phyloP scores from a whole-genome alignment of 2,888 invertebrate genomes.

The Xanthostigma xanthostigma region DNA sequence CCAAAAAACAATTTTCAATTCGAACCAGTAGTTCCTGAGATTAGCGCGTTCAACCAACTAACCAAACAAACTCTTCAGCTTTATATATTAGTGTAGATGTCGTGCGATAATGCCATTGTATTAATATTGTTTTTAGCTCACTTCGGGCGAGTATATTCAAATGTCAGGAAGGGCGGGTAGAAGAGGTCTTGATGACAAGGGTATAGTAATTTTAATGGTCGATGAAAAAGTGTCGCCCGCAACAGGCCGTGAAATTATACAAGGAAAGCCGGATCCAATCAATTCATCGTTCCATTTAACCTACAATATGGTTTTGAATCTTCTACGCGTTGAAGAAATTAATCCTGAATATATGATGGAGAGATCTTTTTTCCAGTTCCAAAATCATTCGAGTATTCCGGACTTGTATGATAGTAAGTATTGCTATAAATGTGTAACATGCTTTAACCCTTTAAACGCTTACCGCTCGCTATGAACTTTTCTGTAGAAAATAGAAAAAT shows the following conservation, averaged over 20 bases:
- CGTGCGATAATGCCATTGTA: neutral
- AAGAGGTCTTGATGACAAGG: constrained; percentile 90
- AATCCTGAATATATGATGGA: constrained; percentile 99
- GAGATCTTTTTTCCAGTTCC: constrained; percentile 96
- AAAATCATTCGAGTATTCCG: constrained; percentile 92
- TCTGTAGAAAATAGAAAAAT: too few species aligned
- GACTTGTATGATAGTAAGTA: constrained; percentile 67
- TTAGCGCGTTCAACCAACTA: too few species aligned
- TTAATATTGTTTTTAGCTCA: constrained; percentile 3
- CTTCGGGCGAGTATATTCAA: constrained; percentile 96
- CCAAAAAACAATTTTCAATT: too few species aligned
- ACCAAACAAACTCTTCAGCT: too few species aligned
- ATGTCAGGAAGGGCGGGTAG: constrained; percentile 99
- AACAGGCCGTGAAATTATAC: constrained; percentile 58
- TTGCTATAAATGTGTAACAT: neutral
- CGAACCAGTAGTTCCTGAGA: too few species aligned
- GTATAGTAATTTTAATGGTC: constrained; percentile 95
- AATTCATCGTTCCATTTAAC: constrained; percentile 99
- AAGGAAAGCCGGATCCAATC: constrained; percentile 90
- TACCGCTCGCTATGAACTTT: too few species aligned
- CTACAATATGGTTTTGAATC: constrained; percentile 97
- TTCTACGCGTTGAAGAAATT: constrained; percentile 94
- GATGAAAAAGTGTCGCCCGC: constrained; percentile 86
- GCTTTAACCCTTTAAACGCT: too few species aligned
- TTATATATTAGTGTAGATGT: too few species aligned